These are phyloP conservation scores for Prosapia bicincta DNA, from an alignment of 2,888 invertebrate genomes.

Conservation along the genomic window DNA sequence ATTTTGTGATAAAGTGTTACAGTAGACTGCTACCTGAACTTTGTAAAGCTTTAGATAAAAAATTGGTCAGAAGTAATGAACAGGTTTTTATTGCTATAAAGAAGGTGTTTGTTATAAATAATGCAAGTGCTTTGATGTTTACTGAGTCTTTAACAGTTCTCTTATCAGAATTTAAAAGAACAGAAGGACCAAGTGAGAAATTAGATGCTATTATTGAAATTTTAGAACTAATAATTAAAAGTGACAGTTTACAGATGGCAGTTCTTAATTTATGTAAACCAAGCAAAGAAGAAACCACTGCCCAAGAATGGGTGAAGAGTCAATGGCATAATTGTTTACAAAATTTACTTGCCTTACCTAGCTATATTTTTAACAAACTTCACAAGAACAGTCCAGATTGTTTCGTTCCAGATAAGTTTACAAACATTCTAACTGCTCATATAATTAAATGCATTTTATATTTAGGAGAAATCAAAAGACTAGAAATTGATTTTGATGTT, in stretches of 20 bases:
- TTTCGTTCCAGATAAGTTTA: slow-evolving; percentile 57
- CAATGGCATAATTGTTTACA: slow-evolving; percentile 58
- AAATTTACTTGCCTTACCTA: slow-evolving; percentile 63
- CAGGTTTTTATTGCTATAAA: slow-evolving; percentile 48
- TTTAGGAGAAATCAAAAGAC: slow-evolving; percentile 47
- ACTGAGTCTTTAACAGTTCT: slow-evolving; percentile 51
- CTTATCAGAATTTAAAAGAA: slow-evolving; percentile 50
- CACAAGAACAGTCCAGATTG: slow-evolving; percentile 54
- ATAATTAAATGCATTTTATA: slow-evolving; percentile 60
- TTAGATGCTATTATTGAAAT: slow-evolving; percentile 48
- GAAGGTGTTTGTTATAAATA: slow-evolving; percentile 54
- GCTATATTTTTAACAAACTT: slow-evolving; percentile 64
- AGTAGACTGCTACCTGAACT: slow-evolving; percentile 22
- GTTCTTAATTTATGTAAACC: slow-evolving; percentile 40
- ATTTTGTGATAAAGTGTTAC: slow-evolving; percentile 24
- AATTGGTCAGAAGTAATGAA: slow-evolving; percentile 35
- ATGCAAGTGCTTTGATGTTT: slow-evolving; percentile 44
- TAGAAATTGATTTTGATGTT: slow-evolving; percentile 40
- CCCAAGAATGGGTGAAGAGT: slow-evolving; percentile 18
- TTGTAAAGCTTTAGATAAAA: not conserved
- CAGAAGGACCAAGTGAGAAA: slow-evolving; percentile 42
- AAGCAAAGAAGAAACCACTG: slow-evolving; percentile 21
- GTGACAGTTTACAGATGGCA: slow-evolving; percentile 56
- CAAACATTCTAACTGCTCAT: slow-evolving; percentile 58
- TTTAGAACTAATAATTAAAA: slow-evolving; percentile 52